Conservation (phyloP, 1,140 invertebrate genomes). For the Dysdera silvatica region DNA sequence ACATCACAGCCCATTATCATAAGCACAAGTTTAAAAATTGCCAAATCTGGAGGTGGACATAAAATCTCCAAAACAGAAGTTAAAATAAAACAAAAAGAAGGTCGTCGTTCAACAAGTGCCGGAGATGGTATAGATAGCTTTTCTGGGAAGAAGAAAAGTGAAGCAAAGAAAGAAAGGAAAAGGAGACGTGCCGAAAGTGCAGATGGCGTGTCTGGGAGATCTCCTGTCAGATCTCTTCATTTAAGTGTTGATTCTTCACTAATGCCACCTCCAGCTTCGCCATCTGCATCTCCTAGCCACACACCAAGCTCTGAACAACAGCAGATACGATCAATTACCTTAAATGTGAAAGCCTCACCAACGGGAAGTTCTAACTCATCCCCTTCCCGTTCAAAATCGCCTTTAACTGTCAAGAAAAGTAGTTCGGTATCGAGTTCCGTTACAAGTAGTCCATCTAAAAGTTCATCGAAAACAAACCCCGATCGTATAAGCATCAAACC, state of each 20-base stretch:
- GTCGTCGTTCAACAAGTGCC: constrained; percentile 26
- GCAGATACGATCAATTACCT: constrained; percentile 28
- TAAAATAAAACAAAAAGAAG: constrained; percentile 28
- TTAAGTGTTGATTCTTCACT: constrained; percentile 28
- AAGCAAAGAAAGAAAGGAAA: constrained; percentile 49
- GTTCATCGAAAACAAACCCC: neutral
- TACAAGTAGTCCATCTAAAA: constrained; percentile 14
- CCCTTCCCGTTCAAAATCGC: constrained; percentile 23
- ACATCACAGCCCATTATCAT: constrained; percentile 10
- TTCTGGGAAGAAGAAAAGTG: constrained; percentile 56
- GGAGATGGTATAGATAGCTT: constrained; percentile 15
- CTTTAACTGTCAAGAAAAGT: constrained; percentile 12
- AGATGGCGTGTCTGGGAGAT: constrained; percentile 23
- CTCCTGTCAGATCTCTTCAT: constrained; percentile 20
- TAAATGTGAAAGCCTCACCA: constrained; percentile 28
- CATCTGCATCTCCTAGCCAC: constrained; percentile 6
- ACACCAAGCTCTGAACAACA: constrained; percentile 17
- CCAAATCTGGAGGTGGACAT: constrained; percentile 27
- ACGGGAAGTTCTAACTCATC: constrained; percentile 11
- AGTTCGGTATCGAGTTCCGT: neutral
- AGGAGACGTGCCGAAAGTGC: constrained; percentile 51
- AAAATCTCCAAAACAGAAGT: constrained; percentile 29
- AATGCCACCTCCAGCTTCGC: constrained; percentile 27
- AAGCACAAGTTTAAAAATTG: constrained; percentile 30
- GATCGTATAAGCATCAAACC: constrained; percentile 20